Evolutionary conservation across 2,113 vertebrate species (phyloP).

Genomic region (Semicossyphus pulcher): DNA sequence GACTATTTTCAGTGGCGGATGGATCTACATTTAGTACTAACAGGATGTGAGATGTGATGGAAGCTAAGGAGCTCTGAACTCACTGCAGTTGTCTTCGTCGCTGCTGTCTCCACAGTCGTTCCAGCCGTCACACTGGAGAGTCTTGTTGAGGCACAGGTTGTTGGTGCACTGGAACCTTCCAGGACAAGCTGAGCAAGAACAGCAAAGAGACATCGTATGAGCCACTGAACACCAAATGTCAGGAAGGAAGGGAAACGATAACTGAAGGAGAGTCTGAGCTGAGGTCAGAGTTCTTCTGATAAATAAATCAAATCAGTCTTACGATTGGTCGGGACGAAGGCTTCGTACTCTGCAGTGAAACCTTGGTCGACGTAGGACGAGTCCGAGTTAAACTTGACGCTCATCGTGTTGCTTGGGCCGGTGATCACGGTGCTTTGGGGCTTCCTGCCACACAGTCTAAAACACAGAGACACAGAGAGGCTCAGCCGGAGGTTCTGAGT

Average conservation of each 20-base stretch:
- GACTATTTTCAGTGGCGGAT: too few species aligned
- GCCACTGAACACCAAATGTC: neutral
- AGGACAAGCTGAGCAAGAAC: constrained; percentile 44
- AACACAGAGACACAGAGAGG: constrained; percentile 7
- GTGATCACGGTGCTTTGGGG: constrained; percentile 78
- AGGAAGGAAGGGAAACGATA: too few species aligned
- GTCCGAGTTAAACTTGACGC: constrained; percentile 87
- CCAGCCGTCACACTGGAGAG: constrained; percentile 89
- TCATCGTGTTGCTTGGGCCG: constrained; percentile 80
- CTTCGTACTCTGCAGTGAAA: constrained; percentile 87
- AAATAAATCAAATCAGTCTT: constrained; percentile 67
- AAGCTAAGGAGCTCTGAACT: constrained; percentile 71
- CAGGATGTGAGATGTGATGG: too few species aligned
- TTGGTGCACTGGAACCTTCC: constrained; percentile 86
- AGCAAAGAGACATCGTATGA: neutral
- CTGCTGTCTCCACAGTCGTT: constrained; percentile 89
- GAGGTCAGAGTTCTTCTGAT: too few species aligned
- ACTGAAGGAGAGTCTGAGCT: too few species aligned
- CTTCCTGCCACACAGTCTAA: constrained; percentile 87
- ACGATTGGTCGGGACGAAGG: constrained; percentile 90
- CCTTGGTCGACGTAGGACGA: constrained; percentile 86
- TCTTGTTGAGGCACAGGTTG: constrained; percentile 83
- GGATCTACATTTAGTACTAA: too few species aligned
- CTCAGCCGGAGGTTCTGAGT: too few species aligned
- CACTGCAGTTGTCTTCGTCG: constrained; percentile 90